Conservation (phyloP, 2,113 vertebrate species). For the Malurus cyaneus region DNA sequence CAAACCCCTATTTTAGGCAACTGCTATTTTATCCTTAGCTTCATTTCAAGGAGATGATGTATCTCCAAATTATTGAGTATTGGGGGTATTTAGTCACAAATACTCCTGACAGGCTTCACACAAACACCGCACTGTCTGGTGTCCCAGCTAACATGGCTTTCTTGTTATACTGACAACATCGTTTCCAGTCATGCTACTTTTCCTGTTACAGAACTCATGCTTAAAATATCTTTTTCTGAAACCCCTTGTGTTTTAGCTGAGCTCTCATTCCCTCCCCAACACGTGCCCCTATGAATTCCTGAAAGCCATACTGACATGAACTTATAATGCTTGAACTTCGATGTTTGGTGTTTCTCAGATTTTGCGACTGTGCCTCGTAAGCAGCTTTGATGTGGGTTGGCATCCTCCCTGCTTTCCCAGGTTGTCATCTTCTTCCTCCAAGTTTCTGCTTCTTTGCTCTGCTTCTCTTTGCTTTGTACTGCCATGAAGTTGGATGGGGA, state of each 20-base stretch:
- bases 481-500: background rate
- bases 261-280: background rate
- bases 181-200: background rate
- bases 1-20: conserved; percentile 10
- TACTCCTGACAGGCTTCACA: background rate
- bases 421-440: background rate
- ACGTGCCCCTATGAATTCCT: background rate
- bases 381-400: background rate
- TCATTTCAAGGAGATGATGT: background rate
- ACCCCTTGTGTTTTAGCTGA: background rate
- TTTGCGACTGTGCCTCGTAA: background rate
- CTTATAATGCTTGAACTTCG: background rate
- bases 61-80: background rate
- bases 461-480: background rate
- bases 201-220: background rate
- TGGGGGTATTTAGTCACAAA: background rate
- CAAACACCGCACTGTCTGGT: background rate
- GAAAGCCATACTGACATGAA: background rate
- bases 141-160: background rate
- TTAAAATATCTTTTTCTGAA: background rate
- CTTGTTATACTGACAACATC: background rate
- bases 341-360: background rate
- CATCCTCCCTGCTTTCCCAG: background rate
- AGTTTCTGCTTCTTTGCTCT: background rate
- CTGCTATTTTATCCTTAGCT: background rate